Evolutionary conservation across 2,888 invertebrate genomes (phyloP).

Genomic region (Brenthis hecate): DNA sequence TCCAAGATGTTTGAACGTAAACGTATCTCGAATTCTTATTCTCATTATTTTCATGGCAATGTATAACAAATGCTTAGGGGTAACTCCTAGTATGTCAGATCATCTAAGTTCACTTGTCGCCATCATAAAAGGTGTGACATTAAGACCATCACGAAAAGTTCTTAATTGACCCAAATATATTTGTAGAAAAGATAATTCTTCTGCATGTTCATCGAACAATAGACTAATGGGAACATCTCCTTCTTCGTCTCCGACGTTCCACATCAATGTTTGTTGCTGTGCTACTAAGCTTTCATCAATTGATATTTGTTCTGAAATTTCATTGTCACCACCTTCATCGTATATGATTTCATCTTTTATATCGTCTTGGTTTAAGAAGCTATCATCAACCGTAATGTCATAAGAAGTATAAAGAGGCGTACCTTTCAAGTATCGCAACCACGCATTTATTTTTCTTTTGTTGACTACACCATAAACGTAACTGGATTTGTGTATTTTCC

Average conservation of each 20-base stretch:
- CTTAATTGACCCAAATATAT: constrained; percentile 52
- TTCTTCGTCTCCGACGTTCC: constrained; percentile 32
- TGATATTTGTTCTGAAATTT: constrained; percentile 43
- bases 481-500: constrained; percentile 43
- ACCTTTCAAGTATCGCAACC: constrained; percentile 43
- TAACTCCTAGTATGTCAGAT: constrained; percentile 50
- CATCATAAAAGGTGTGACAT: constrained; percentile 47
- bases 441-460: constrained; percentile 42
- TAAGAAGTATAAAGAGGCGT: constrained; percentile 44
- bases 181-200: constrained; percentile 40
- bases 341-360: too few relatives aligned
- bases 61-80: constrained; percentile 49
- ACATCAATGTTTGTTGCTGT: constrained; percentile 38
- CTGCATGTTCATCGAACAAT: constrained; percentile 36
- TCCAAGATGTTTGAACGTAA: constrained; percentile 43
- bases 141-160: constrained; percentile 41
- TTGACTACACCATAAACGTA: constrained; percentile 42
- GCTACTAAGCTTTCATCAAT: constrained; percentile 42
- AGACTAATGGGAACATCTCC: constrained; percentile 25
- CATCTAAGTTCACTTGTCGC: constrained; percentile 51
- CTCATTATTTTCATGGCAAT: constrained; percentile 50
- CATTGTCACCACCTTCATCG: constrained; percentile 39
- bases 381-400: constrained; percentile 42
- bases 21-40: constrained; percentile 32
- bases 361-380: constrained; percentile 37